phyloP scores from a whole-genome alignment of 2,888 invertebrate species.

The Erpobdella octoculata region DNA sequence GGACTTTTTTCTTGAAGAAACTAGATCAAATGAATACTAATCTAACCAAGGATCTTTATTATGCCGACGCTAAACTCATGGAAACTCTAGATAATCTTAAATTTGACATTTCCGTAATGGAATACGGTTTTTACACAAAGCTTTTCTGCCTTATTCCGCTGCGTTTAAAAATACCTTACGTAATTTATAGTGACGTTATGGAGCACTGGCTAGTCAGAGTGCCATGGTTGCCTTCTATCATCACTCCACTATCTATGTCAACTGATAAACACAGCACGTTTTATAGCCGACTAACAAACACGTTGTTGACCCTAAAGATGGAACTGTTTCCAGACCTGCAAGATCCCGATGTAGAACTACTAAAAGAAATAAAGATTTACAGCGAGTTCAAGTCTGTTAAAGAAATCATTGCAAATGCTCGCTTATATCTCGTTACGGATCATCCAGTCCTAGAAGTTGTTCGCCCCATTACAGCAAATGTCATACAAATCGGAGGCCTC shows the following conservation, averaged over 20 bases:
- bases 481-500: slow-evolving; percentile 27
- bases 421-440: slow-evolving; percentile 21
- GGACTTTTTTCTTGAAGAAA: too few relatives aligned
- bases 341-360: slow-evolving; percentile 11
- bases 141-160: slow-evolving; percentile 18
- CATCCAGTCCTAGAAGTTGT: slow-evolving; percentile 11
- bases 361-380: slow-evolving; percentile 18
- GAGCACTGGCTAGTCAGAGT: slow-evolving; percentile 16
- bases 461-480: slow-evolving; percentile 25
- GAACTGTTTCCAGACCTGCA: neutral
- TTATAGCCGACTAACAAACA: neutral
- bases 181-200: slow-evolving; percentile 20
- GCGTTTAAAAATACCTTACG: slow-evolving; percentile 22
- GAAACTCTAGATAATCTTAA: slow-evolving; percentile 5
- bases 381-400: slow-evolving; percentile 19
- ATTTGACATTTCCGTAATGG: slow-evolving; percentile 26
- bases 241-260: neutral
- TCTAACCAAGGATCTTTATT: too few relatives aligned
- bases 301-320: neutral
- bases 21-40: too few relatives aligned
- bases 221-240: slow-evolving; percentile 27
- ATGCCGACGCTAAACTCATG: too few relatives aligned
- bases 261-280: slow-evolving; percentile 8
- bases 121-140: neutral
- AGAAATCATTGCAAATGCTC: slow-evolving; percentile 21